phyloP scores from a whole-genome alignment of 23 tunicate genomes.

The Trididemnum miniatum region DNA sequence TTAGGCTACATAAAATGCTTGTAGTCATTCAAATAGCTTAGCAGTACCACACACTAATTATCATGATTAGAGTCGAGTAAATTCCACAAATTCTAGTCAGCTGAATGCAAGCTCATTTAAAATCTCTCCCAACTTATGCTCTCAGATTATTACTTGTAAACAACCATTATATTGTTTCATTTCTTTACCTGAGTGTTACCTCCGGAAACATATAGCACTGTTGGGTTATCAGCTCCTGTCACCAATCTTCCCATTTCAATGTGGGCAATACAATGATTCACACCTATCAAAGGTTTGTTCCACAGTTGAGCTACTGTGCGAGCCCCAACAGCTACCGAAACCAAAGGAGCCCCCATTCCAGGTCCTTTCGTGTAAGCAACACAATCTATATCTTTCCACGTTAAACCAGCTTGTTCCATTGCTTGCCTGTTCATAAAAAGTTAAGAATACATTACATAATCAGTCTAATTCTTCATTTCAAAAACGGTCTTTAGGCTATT shows the following conservation, averaged over 20 bases:
- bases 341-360: conserved; percentile 97
- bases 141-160: no score
- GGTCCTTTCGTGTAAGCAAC: conserved; percentile 97
- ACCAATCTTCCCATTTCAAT: conserved; percentile 98
- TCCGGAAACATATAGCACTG: conserved; percentile 95
- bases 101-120: no score
- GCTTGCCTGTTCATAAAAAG: no score
- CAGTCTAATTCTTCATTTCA: no score
- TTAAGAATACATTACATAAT: no score
- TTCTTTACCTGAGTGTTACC: conserved; percentile 84
- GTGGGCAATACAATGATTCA: conserved; percentile 99
- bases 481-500: no score
- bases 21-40: no score
- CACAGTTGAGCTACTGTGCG: conserved; percentile 95
- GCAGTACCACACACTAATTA: background rate
- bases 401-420: conserved; percentile 59
- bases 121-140: no score
- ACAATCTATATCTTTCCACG: conserved; percentile 71
- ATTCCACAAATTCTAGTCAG: no score
- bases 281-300: conserved; percentile 91
- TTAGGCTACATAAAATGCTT: no score
- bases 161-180: background rate
- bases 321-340: conserved; percentile 93
- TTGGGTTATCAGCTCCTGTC: conserved; percentile 87
- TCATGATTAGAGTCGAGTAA: no score